Evolutionary conservation across 2,888 invertebrate genomes (phyloP).

Genomic region (Eretmocerus hayati): DNA sequence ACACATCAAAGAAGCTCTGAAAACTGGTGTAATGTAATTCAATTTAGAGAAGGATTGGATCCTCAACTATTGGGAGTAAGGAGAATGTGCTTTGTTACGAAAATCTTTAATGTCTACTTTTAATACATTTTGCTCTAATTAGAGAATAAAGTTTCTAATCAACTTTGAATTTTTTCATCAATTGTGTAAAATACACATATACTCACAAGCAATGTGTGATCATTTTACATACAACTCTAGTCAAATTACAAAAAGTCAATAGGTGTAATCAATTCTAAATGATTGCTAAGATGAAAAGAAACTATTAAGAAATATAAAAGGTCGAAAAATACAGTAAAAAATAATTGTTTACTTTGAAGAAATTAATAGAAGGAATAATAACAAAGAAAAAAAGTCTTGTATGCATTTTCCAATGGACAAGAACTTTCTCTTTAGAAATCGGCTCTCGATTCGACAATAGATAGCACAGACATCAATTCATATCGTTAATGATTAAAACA

Average conservation of each 20-base stretch:
- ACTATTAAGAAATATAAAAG: conserved; percentile 15
- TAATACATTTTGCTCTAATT: conserved; percentile 31
- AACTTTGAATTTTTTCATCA: conserved; percentile 19
- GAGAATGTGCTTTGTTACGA: conserved; percentile 17
- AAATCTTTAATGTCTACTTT: conserved; percentile 31
- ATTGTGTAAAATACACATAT: conserved; percentile 14
- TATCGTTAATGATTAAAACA: conserved; percentile 5
- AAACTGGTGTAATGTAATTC: not conserved
- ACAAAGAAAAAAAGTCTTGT: conserved; percentile 8
- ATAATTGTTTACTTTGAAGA: conserved; percentile 13
- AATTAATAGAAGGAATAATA: conserved; percentile 15
- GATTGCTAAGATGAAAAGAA: too few species aligned
- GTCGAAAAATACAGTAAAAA: conserved; percentile 17
- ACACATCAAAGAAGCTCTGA: conserved; percentile 55
- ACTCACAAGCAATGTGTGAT: conserved; percentile 18
- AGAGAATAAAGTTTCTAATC: conserved; percentile 32
- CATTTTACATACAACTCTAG: conserved; percentile 12
- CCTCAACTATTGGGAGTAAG: not conserved
- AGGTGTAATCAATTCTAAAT: too few species aligned
- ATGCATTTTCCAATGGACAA: conserved; percentile 15
- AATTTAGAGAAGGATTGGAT: too few species aligned
- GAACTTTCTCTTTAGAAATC: not conserved
- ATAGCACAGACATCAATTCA: too few species aligned
- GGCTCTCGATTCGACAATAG: not conserved
- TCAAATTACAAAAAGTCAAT: too few species aligned